These are phyloP conservation scores for Hemicordylus capensis DNA, from an alignment of 2,113 vertebrate genomes.

Conservation along the genomic window DNA sequence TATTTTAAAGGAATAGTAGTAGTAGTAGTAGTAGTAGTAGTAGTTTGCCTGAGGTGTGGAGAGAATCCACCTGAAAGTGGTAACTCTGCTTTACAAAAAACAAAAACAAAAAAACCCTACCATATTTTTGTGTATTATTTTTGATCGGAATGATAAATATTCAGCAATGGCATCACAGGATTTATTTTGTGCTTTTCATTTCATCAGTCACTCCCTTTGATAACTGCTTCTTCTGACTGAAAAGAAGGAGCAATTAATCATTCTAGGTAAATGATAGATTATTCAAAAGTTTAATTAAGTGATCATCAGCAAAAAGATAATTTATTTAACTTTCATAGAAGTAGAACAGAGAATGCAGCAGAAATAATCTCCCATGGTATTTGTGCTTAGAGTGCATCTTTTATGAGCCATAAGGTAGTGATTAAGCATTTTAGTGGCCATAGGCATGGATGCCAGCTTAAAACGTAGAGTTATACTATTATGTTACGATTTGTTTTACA, in stretches of 20 bases:
- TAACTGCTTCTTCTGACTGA: conserved; percentile 48
- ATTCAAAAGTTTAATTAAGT: conserved; percentile 61
- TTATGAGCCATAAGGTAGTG: conserved; percentile 68
- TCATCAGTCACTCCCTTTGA: conserved; percentile 21
- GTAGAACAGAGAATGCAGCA: conserved; percentile 45
- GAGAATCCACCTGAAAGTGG: neutral
- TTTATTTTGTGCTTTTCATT: conserved; percentile 35
- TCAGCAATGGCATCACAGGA: neutral
- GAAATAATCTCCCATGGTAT: conserved; percentile 55
- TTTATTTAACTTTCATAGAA: conserved; percentile 60
- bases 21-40: neutral
- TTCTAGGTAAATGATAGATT: conserved; percentile 61
- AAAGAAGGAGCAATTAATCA: conserved; percentile 63
- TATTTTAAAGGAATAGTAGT: neutral
- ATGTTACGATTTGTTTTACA: conserved; percentile 37
- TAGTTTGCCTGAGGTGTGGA: neutral
- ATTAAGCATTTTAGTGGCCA: conserved; percentile 62
- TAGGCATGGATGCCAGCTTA: conserved; percentile 39
- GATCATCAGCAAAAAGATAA: conserved; percentile 62
- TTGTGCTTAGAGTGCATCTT: conserved; percentile 57
- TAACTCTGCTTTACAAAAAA: neutral
- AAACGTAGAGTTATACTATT: conserved; percentile 9
- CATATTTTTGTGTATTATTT: conserved; percentile 25
- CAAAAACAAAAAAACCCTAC: neutral
- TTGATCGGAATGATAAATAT: neutral